Conservation (phyloP, 1,140 invertebrate species). For the Armadillidium nasatum region DNA sequence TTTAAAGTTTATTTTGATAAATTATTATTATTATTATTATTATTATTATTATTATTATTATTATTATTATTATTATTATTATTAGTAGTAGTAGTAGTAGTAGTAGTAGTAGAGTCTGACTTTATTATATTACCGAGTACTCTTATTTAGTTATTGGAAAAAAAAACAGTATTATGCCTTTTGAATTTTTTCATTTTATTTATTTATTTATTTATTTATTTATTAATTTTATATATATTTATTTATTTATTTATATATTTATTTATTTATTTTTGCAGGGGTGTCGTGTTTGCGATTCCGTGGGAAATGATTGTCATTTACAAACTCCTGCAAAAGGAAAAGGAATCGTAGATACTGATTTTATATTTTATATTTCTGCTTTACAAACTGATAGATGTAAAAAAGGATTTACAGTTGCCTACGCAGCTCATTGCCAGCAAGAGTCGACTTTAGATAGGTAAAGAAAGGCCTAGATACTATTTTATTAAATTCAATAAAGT, state of each 20-base stretch:
- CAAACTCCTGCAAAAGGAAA: constrained; percentile 51
- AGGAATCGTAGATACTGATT: constrained; percentile 84
- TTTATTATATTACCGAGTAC: neutral
- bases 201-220: no score
- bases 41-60: neutral
- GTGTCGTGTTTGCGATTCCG: constrained; percentile 77
- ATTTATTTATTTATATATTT: no score
- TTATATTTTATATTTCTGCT: constrained; percentile 95
- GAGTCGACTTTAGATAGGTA: constrained; percentile 85
- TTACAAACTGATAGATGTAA: constrained; percentile 85
- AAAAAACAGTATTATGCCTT: neutral
- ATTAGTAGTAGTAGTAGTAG: neutral
- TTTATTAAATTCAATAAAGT: neutral
- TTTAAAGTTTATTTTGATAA: neutral
- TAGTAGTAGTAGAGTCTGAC: neutral
- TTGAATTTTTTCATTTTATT: no score
- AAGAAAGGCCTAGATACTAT: no score
- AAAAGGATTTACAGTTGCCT: constrained; percentile 81
- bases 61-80: neutral
- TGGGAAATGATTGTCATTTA: constrained; percentile 69
- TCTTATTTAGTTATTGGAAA: neutral
- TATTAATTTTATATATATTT: no score
- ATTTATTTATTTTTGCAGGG: constrained; percentile 54
- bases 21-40: neutral
- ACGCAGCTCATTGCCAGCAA: constrained; percentile 97